Conservation (phyloP, 2,113 vertebrate species). For the Tupaia chinensis region DNA sequence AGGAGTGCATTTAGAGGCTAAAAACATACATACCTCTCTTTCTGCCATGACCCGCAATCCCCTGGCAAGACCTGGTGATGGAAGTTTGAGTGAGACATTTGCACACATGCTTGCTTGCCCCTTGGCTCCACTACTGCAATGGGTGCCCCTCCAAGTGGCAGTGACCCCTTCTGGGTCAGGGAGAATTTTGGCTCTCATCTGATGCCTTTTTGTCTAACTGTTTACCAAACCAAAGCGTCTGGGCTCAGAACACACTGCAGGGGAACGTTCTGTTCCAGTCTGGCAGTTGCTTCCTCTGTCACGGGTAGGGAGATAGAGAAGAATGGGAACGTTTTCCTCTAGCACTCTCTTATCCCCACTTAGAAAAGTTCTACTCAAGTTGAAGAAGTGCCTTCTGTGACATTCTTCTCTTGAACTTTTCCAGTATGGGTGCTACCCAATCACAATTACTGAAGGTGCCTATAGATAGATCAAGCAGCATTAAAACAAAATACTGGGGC, state of each 20-base stretch:
- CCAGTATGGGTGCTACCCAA: rapidly evolving
- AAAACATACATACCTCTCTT: not conserved
- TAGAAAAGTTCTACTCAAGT: not conserved
- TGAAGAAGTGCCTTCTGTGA: not conserved
- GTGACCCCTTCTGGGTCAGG: constrained; percentile 7
- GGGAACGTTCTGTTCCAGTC: not conserved
- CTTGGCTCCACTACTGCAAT: not conserved
- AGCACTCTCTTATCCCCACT: not conserved
- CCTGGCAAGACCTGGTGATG: not conserved
- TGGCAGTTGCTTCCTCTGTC: not conserved
- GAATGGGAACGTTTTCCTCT: not conserved
- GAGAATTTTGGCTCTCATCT: not conserved
- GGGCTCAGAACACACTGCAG: not conserved
- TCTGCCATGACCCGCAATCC: not conserved
- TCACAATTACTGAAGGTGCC: rapidly evolving
- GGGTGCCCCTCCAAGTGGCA: rapidly evolving
- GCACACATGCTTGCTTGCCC: rapidly evolving
- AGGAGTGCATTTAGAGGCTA: not conserved
- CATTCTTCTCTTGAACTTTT: not conserved
- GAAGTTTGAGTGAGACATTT: not conserved
- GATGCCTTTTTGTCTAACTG: constrained; percentile 10
- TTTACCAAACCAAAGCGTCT: not conserved
- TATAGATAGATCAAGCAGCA: not conserved
- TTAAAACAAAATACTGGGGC: not conserved
- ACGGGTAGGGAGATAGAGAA: rapidly evolving